Conservation (phyloP, 2,797 vertebrate genomes). For the Xerus rutilus region DNA sequence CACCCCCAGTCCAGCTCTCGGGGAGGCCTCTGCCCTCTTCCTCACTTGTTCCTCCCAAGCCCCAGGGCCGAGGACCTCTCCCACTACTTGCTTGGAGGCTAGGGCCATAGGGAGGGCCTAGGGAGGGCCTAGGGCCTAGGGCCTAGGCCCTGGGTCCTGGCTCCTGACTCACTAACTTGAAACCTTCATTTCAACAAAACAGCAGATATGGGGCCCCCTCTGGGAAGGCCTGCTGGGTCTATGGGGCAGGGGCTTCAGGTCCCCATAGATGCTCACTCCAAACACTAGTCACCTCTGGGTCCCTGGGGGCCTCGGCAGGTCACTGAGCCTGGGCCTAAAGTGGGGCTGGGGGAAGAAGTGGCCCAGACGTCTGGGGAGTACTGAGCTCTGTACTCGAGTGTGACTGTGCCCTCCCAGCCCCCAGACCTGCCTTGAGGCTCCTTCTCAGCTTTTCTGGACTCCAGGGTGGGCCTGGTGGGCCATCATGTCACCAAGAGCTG, state of each 20-base stretch:
- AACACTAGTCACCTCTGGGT: neutral
- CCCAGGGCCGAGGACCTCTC: too few species aligned
- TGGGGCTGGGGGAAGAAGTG: neutral
- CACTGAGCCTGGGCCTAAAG: neutral
- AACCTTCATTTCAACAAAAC: neutral
- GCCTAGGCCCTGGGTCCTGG: too few species aligned
- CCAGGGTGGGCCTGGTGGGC: neutral
- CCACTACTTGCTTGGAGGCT: neutral
- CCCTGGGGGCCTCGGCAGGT: neutral
- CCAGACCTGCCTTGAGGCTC: neutral
- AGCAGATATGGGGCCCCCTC: fast-evolving
- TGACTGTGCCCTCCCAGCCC: neutral
- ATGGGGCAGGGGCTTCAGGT: too few species aligned
- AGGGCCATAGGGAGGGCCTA: fast-evolving
- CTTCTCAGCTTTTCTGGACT: neutral
- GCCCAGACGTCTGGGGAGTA: neutral
- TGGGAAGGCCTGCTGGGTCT: fast-evolving
- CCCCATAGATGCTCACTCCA: neutral
- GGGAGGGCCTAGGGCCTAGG: too few species aligned
- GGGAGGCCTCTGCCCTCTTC: neutral
- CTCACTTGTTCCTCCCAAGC: too few species aligned
- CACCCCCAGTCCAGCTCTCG: neutral
- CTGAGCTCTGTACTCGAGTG: fast-evolving
- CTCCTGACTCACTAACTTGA: neutral
- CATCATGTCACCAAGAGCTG: neutral